These are phyloP conservation scores for Labeo rohita DNA, from an alignment of 2,113 vertebrate genomes.

Conservation along the genomic window DNA sequence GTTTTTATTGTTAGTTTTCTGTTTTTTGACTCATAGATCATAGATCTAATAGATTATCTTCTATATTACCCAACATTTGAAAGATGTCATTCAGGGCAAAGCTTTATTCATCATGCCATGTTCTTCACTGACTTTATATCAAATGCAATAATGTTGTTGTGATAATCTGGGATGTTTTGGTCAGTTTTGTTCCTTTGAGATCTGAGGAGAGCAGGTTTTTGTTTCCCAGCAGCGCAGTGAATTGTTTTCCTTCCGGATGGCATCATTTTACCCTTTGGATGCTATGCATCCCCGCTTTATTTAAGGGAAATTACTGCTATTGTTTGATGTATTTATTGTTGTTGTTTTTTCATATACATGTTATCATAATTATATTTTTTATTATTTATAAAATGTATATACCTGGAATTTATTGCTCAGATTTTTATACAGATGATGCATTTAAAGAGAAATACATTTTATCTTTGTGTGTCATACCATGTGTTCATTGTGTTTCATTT, in stretches of 20 bases:
- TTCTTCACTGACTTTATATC: neutral
- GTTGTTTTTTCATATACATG: slow-evolving; percentile 50
- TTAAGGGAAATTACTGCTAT: slow-evolving; percentile 64
- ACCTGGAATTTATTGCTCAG: slow-evolving; percentile 47
- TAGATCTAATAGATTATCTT: neutral
- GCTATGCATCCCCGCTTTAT: slow-evolving; percentile 67
- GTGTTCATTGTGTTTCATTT: neutral
- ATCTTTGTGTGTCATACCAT: neutral
- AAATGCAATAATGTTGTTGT: neutral
- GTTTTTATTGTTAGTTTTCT: neutral
- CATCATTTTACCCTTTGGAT: slow-evolving; percentile 58
- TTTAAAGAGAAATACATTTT: slow-evolving; percentile 37
- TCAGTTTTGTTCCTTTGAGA: slow-evolving; percentile 29
- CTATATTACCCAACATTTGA: neutral
- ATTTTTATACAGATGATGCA: slow-evolving; percentile 35
- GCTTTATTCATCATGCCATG: neutral
- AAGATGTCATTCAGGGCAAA: neutral
- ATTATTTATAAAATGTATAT: slow-evolving; percentile 58
- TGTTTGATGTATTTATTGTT: slow-evolving; percentile 71
- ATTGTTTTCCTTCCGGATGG: slow-evolving; percentile 14
- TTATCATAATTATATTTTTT: slow-evolving; percentile 56
- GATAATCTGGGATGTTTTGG: neutral
- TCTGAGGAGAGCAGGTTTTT: neutral
- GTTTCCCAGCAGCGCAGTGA: slow-evolving; percentile 9
- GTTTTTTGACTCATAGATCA: slow-evolving; percentile 8